phyloP scores from a whole-genome alignment of 2,113 vertebrate species.

The Craseonycteris thonglongyai region DNA sequence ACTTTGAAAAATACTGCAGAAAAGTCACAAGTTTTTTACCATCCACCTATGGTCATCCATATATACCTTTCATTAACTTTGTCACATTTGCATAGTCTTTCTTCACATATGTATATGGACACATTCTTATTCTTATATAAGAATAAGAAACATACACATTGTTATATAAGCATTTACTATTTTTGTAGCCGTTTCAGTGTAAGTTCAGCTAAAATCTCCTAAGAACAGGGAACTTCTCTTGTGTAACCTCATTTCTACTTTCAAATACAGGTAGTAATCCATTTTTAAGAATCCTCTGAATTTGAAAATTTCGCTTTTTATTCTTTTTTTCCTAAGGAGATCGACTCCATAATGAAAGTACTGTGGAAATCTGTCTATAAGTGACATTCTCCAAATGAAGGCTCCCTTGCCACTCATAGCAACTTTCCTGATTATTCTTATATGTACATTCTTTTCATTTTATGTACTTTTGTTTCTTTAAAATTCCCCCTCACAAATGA shows the following conservation, averaged over 20 bases:
- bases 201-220: neutral
- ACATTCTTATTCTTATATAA: neutral
- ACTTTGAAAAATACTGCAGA: neutral
- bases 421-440: neutral
- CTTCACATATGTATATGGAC: neutral
- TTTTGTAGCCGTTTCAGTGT: neutral
- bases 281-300: neutral
- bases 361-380: neutral
- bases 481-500: neutral
- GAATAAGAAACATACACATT: neutral
- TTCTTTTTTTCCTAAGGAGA: neutral
- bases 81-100: neutral
- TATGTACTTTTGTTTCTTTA: neutral
- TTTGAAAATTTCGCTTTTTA: neutral
- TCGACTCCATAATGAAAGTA: neutral
- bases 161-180: neutral
- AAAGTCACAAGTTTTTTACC: neutral
- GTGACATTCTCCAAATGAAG: neutral
- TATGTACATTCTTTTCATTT: neutral
- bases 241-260: neutral
- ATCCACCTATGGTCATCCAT: neutral
- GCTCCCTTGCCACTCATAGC: neutral
- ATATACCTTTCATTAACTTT: neutral
- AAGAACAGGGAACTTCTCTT: neutral
- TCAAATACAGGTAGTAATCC: constrained; percentile 19